Percentiles rank a stretch among this genome's conserved stretches.
These are phyloP conservation scores for Odontamblyopus rebecca DNA, from an alignment of 2,797 vertebrate species.

Conservation along the genomic window DNA sequence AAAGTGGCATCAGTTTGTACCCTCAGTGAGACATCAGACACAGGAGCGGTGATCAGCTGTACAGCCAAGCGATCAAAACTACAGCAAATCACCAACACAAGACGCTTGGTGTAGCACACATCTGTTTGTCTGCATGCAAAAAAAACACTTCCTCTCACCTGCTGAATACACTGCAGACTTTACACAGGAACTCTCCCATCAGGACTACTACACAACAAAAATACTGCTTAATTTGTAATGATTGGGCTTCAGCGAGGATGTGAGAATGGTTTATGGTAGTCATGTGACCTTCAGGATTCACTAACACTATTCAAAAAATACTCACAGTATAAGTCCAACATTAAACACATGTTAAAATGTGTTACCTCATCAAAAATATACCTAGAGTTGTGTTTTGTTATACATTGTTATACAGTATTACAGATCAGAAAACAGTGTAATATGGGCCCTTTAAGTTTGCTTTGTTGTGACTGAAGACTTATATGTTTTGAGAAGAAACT, in stretches of 20 bases:
- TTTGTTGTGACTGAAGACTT: neutral
- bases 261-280: neutral
- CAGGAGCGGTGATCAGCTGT: constrained; percentile 32
- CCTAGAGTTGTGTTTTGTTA: too few species aligned
- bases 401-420: too few species aligned
- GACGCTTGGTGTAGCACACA: constrained; percentile 10
- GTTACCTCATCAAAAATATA: too few species aligned
- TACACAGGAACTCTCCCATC: neutral
- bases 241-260: neutral
- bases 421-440: too few species aligned
- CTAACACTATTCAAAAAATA: neutral
- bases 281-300: neutral
- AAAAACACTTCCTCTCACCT: neutral
- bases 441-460: too few species aligned
- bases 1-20: constrained; percentile 13
- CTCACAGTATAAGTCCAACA: neutral
- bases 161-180: constrained; percentile 5
- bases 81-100: constrained; percentile 21
- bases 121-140: constrained; percentile 19
- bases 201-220: neutral
- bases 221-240: neutral
- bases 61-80: constrained; percentile 42
- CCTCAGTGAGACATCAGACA: constrained; percentile 20
- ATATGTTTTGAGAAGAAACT: neutral
- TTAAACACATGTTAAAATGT: too few species aligned